Percentiles rank a stretch among this genome's conserved stretches.
Conservation (phyloP, 30 jellyfish, hydroid and myxozoan species). For the Chrysaora quinquecirrha region DNA sequence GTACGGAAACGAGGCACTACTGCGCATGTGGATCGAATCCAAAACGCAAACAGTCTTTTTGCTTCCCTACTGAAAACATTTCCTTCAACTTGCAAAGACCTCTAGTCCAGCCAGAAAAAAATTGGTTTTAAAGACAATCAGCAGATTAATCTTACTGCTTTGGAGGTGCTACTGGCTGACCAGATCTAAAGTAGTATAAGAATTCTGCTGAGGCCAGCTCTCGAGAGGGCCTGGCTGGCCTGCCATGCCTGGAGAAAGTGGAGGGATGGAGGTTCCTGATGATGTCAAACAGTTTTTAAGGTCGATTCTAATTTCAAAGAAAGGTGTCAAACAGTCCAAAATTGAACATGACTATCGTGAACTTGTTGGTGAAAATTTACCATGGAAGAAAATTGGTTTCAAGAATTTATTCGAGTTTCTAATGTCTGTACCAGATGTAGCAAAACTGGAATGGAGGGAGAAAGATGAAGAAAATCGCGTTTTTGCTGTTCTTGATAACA, state of each 20-base stretch:
- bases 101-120: too few species aligned
- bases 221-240: conserved; percentile 5
- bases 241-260: conserved; percentile 6
- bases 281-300: conserved; percentile 47
- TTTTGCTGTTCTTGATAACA: conserved; percentile 75
- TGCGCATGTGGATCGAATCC: too few species aligned
- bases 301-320: conserved; percentile 39
- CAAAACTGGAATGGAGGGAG: conserved; percentile 63
- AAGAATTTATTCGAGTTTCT: conserved; percentile 64
- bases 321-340: conserved; percentile 50
- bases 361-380: conserved; percentile 62
- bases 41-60: too few species aligned
- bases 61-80: too few species aligned
- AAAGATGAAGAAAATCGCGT: conserved; percentile 79
- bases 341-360: conserved; percentile 54
- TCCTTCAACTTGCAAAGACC: too few species aligned
- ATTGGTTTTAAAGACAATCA: too few species aligned
- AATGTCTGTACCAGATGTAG: conserved; percentile 79
- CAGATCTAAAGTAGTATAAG: too few species aligned
- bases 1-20: too few species aligned
- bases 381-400: conserved; percentile 66
- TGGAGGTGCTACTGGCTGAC: too few species aligned
- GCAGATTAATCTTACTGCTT: too few species aligned
- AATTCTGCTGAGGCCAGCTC: too few species aligned
- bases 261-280: not conserved